A percentile compares a stretch with the other conserved stretches of the same genome.
Evolutionary conservation across 2,888 invertebrate species (phyloP).

Genomic region (Thumatha senex): DNA sequence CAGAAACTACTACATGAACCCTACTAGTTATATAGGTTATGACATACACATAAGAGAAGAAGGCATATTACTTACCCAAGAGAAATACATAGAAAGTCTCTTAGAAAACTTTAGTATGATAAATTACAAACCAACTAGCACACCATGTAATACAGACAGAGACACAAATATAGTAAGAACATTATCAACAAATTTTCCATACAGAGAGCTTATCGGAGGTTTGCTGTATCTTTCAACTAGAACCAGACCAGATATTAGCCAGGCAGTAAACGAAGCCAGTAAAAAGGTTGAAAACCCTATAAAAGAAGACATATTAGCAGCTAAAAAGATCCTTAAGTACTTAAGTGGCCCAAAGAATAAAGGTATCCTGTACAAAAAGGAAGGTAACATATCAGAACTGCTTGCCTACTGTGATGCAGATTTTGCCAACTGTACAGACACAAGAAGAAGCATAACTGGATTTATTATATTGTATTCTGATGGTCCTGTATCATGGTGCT

Average conservation of each 20-base stretch:
- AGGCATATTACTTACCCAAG: not conserved
- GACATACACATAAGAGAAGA: not conserved
- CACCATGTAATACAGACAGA: not conserved
- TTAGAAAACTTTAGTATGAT: not conserved
- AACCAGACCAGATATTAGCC: constrained; percentile 2
- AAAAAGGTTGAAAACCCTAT: constrained; percentile 1
- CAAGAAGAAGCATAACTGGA: constrained; percentile 5
- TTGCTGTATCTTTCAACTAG: not conserved
- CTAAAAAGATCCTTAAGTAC: constrained; percentile 4
- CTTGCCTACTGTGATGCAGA: constrained; percentile 3
- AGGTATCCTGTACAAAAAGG: constrained; percentile 1
- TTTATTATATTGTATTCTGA: constrained; percentile 2
- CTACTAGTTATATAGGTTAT: not conserved
- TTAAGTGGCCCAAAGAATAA: not conserved
- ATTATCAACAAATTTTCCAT: not conserved
- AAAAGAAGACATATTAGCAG: not conserved
- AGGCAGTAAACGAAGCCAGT: constrained; percentile 3
- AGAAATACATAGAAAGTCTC: not conserved
- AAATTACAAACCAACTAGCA: not conserved
- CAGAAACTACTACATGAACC: not conserved
- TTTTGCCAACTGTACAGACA: not conserved
- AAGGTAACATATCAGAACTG: not conserved
- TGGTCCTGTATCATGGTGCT: constrained; percentile 28
- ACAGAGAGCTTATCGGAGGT: not conserved
- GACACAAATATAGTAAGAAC: not conserved